Base-by-base conservation (phyloP, 2,888 invertebrate species). In the Hyppa rectilinea region DNA sequence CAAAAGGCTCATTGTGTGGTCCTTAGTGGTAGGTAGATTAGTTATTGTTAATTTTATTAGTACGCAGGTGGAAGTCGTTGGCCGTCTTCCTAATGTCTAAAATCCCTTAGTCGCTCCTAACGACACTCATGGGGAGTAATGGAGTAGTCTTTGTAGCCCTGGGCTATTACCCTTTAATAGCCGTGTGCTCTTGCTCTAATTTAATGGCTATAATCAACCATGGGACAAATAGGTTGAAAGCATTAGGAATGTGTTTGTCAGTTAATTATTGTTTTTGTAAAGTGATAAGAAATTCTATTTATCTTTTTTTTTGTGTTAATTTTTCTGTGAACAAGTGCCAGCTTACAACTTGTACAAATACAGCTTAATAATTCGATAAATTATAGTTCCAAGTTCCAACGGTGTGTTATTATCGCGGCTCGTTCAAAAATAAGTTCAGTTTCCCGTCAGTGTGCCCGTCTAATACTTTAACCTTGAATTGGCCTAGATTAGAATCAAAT, bases 111-210 rank as follows among this genome's bases (percentile, higher is more conserved):
- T 71, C 63, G 60, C 49, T 53, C 56, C 47, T 78, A 82, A 82
- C 31, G 66, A 55, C 34, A 60, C 78, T 82, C 66, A 55, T 63
- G 82, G 78, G 78, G 64, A 52, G 63, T 66, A 78, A 82, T 63
- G 60, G 79, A 78, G 65, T 71, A 66, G 82, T 64, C 71, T 78
- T 64, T 60, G 77, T 50, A 56, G 56, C 71, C 52, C 50, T 52
- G 34, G 23, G 50, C 81, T 81, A 70, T 77, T 81, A 78, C 63
- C 78, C 82, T 64, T 81, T 81, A 78, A 78, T 70, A 78, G 78
- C 17, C 31, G 36, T 61, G 52, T 77, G 60, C 71, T 77, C 23
- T 81, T 70, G 69, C 23, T 45, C 60, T 63, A 78, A 78, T 78
- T 71, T 64, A 70, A 78, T 60, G 64, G 71, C 56, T 49, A 61